Base-by-base conservation (phyloP, 2,888 invertebrate genomes). In the Rhamphomyia laevipes region DNA sequence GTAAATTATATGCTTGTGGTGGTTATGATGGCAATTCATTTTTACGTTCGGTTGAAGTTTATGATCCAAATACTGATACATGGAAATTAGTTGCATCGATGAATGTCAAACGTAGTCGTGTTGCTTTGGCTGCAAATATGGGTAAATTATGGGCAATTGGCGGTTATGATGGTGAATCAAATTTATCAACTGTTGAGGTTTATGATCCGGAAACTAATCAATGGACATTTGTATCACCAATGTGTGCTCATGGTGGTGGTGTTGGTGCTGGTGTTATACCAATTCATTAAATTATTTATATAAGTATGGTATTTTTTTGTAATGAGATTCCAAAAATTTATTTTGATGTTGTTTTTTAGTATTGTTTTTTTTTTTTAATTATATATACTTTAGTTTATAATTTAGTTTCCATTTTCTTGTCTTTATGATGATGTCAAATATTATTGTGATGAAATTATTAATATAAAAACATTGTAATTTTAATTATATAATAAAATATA, bases 231-330 rank as follows among this genome's bases (percentile, higher is more conserved):
- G 82, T 81, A 15, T 77, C 83, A 3, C 74, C 83, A 1, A 89
- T 90, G 88, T 80, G 82, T 57, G 86, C 85, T 2, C 91, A 91
- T 64, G 90, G 90, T 64, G 91, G 90, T 2, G 90, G 90, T 1
- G 90, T 91, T 0, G 89, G 89, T n/a, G 84, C 88, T 21, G 90
- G 88, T 0, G 88, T 90, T 6, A 81, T 90, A 57, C 82, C 83
- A 49, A 72, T 73, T 53, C 62, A 65, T 50, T 64, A 58, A 47
- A 31, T 18, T 10, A 23, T 27, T 23, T 27, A 27, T n/a, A n/a
- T 21, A 27, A 27, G 9, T 27, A 27, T 27, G 23, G 9, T 9
- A 27, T 27, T 27, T 27, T 27, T 27, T 7, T 9, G 7, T n/a
- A 27, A 27, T 27, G 23, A 27, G 23, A 27, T 27, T 27, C 23